Percentiles rank a stretch among this genome's conserved stretches.
Conservation (phyloP, 2,113 vertebrate species). For the Electrona antarctica region DNA sequence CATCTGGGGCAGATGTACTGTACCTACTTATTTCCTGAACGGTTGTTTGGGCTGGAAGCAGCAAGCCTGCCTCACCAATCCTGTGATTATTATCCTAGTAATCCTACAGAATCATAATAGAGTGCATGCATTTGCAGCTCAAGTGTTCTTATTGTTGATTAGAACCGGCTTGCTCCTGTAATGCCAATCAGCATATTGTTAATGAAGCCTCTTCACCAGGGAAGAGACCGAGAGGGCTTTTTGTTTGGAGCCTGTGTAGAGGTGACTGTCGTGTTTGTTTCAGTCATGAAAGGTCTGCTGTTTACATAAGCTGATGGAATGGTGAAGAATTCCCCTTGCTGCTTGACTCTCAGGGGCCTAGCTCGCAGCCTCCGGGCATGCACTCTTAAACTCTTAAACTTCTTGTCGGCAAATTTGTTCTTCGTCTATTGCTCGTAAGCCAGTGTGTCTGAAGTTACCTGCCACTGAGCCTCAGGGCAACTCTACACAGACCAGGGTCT, state of each 20-base stretch:
- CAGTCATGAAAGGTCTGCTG: not conserved
- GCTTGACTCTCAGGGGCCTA: slow-evolving; percentile 2
- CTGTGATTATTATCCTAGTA: slow-evolving; percentile 28
- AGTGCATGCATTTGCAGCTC: slow-evolving; percentile 18
- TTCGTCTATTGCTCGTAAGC: no score
- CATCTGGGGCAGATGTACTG: slow-evolving; percentile 25
- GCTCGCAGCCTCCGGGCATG: not conserved
- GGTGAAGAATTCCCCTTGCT: slow-evolving; percentile 8
- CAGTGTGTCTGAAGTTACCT: no score
- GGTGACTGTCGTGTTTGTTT: slow-evolving; percentile 10
- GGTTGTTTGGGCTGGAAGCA: slow-evolving; percentile 55
- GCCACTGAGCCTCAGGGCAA: no score
- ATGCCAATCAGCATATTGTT: slow-evolving; percentile 63
- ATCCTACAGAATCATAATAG: slow-evolving; percentile 40
- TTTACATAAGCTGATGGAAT: not conserved
- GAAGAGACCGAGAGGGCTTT: slow-evolving; percentile 37
- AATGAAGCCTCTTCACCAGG: slow-evolving; percentile 42
- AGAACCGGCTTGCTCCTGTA: slow-evolving; percentile 37
- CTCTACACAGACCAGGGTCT: no score
- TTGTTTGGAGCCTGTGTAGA: slow-evolving; percentile 5
- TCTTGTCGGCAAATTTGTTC: not conserved
- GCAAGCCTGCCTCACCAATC: slow-evolving; percentile 33
- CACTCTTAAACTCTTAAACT: not conserved
- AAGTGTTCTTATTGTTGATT: slow-evolving; percentile 63
- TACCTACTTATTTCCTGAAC: slow-evolving; percentile 29